Conservation (phyloP, 1,140 invertebrate species). For the Aphelenchoides besseyi region DNA sequence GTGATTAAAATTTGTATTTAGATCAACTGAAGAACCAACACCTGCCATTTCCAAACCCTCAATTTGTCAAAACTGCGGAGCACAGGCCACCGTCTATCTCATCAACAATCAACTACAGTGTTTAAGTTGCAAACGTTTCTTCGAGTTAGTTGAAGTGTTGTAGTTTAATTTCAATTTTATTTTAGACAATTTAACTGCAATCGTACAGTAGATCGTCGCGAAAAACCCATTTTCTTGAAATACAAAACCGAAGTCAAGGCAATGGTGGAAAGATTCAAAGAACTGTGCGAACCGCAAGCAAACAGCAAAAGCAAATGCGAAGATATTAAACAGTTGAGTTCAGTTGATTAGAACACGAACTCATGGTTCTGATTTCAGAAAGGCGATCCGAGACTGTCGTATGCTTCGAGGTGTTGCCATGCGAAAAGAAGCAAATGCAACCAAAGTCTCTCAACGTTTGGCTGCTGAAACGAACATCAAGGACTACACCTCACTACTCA, state of each 20-base stretch:
- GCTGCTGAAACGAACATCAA: background rate
- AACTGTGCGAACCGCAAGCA: conserved; percentile 1
- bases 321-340: conserved; percentile 3
- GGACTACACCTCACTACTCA: background rate
- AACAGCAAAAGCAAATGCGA: conserved; percentile 8
- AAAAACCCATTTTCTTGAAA: background rate
- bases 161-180: background rate
- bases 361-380: background rate
- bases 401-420: background rate
- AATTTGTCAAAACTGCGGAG: conserved; percentile 1
- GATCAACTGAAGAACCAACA: background rate
- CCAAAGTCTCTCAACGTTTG: background rate
- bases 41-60: background rate
- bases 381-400: background rate
- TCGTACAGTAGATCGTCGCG: background rate
- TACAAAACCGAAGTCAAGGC: background rate
- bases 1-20: background rate
- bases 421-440: conserved; percentile 4
- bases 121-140: background rate
- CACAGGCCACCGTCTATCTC: background rate
- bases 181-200: conserved; percentile 3
- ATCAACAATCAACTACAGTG: conserved; percentile 6
- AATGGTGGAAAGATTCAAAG: background rate
- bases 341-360: no score
- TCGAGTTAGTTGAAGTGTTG: background rate